Conservation (phyloP, 2,888 invertebrate genomes). For the Hydrotaea cyrtoneurina region DNA sequence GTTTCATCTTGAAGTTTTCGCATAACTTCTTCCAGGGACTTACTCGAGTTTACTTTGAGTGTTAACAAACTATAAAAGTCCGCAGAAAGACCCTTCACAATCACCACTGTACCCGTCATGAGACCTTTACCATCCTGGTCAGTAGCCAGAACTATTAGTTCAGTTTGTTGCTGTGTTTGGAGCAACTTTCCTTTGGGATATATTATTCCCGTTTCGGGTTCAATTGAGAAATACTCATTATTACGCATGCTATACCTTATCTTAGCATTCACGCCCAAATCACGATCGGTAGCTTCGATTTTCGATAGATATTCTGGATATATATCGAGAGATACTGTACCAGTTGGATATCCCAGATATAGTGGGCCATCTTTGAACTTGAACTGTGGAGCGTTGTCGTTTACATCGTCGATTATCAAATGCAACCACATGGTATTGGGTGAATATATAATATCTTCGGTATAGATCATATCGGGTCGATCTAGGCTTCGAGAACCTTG, state of each 20-base stretch:
- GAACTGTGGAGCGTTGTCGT: constrained; percentile 73
- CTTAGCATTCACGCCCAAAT: constrained; percentile 71
- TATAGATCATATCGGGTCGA: constrained; percentile 46
- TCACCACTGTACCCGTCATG: constrained; percentile 60
- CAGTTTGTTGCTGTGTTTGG: constrained; percentile 51
- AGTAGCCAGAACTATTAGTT: constrained; percentile 70
- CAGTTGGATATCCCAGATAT: constrained; percentile 71
- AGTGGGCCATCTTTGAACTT: constrained; percentile 56
- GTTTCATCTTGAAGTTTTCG: constrained; percentile 47
- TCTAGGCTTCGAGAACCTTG: background rate
- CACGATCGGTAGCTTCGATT: constrained; percentile 71
- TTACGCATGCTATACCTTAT: constrained; percentile 69
- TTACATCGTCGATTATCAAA: constrained; percentile 73
- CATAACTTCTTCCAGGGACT: constrained; percentile 58
- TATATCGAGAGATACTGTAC: constrained; percentile 63
- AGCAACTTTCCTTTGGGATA: constrained; percentile 70
- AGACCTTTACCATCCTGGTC: constrained; percentile 72
- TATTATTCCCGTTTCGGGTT: constrained; percentile 70
- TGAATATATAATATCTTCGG: constrained; percentile 69
- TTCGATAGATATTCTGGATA: constrained; percentile 71
- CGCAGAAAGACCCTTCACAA: constrained; percentile 66
- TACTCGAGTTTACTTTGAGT: constrained; percentile 45
- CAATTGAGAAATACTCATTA: constrained; percentile 72
- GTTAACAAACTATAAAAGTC: constrained; percentile 69
- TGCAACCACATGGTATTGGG: constrained; percentile 69